Evolutionary conservation across 2,888 invertebrate genomes (phyloP), one percentile per base, ranked within the genome.

Genomic region (Clanis bilineata): DNA sequence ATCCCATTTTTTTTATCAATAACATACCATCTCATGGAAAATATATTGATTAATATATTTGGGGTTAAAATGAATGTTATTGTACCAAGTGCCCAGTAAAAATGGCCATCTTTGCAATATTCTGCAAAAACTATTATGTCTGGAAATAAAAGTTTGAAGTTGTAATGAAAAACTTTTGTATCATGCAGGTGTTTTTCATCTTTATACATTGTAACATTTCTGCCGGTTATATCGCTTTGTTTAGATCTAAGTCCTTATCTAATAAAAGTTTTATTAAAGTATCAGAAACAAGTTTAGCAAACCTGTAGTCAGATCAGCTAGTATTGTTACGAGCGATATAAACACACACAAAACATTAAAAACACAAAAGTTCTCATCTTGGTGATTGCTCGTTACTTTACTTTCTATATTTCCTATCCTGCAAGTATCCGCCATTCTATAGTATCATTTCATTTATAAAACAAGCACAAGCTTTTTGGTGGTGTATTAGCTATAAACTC

Each of bases 281-380:
- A 1, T 9, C 6, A 45, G 64, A 68, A 71, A 62, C 61, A 65
- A 60, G 25, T 58, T 54, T 56, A 41, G 77, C 82, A 75, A 77
- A 94, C 94, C 94, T 88, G 94, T 94, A 60, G 93, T 90, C 64
- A 93, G 81, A 83, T 94, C 94, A 59, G 93, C 93, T 68, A 94
- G 80, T 77, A 94, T 93, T 59, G 94, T 92, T 64, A 93, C 90
- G 70, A 94, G 84, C 61, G 93, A 94, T 76, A 93, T 90, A 77
- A 93, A 88, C 63, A 93, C 90, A 81, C 93, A 89, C 66, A 93
- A 82, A 70, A 92, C 90, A 80, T 92, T 90, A 66, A 93, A 85
- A 64, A 91, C 81, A 79, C 90, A 89, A 82, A 93, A 90, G 73
- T 87, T 88, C 78, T 90, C 91, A 71, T 90, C 88, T 66, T 86